Percentiles rank a stretch among this genome's conserved stretches.
Conservation (phyloP, 35 echinoderm and acorn worm genomes). For the Holothuria glaberrima region DNA sequence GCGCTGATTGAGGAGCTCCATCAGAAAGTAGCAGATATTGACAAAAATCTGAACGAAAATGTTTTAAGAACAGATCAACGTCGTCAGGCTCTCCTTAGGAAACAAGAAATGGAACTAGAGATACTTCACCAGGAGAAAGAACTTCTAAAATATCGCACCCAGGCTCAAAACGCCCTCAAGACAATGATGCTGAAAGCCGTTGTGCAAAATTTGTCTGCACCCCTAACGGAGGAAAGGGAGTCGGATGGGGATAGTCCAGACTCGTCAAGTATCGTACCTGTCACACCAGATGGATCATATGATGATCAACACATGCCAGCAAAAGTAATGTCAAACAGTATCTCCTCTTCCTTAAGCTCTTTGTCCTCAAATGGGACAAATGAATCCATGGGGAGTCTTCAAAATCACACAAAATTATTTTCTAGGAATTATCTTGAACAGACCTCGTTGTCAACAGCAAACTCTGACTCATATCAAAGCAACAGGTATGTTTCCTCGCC, state of each 20-base stretch:
- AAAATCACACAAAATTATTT: background rate
- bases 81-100: constrained; percentile 18
- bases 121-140: constrained; percentile 22
- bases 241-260: background rate
- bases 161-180: constrained; percentile 21
- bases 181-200: constrained; percentile 18
- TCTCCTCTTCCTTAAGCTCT: too few relatives aligned
- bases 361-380: background rate
- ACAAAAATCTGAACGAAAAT: constrained; percentile 21
- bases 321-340: too few relatives aligned
- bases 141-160: background rate
- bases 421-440: constrained; percentile 6
- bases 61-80: constrained; percentile 15
- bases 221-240: background rate
- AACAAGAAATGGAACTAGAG: constrained; percentile 45
- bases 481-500: too few relatives aligned
- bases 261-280: background rate
- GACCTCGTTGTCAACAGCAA: background rate
- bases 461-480: too few relatives aligned
- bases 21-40: constrained; percentile 5
- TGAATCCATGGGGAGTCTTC: background rate
- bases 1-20: constrained; percentile 21
- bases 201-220: background rate
- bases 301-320: too few relatives aligned
- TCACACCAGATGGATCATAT: too few relatives aligned